Base-by-base conservation (phyloP, 2,113 vertebrate genomes). In the Micromys minutus region DNA sequence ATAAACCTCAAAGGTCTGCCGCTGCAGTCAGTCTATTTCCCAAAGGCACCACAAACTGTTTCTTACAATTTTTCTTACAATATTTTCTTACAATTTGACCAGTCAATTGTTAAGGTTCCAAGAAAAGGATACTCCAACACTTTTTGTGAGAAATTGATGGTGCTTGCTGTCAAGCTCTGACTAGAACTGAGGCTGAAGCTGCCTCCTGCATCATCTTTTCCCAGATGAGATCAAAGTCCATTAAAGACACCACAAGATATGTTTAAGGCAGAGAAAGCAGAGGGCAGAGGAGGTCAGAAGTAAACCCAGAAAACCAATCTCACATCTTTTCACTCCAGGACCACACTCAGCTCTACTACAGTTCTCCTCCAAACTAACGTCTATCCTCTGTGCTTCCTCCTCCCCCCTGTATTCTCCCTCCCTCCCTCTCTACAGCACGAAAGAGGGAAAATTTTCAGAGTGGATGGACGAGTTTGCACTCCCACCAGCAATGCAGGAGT, bases 51-150 rank as follows among this genome's bases (percentile, higher is more conserved):
- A 45, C 57, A 29, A 96, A 79, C 76, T 29, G 80, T 93, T 97
- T 90, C 72, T 93, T 97, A 77, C 90, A 17, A 95, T 96, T 96
- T 96, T 96, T 92, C 79, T 92, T 92, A 92, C 76, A 95, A 57
- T 87, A 94, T 96, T 95, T 97, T 97, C 91, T 75, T 96, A 90
- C 72, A 77, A 95, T 96, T 92, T 97, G 87, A 93, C 87, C 88
- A 95, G 76, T 93, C 91, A 92, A 88, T 97, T 96, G 89, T 96
- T 94, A 93, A 88, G 67, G 69, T 96, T 95, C 67, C 71, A 55
- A 86, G 80, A 96, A 97, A 97, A 95, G 24, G 67, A 83, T 86
- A 92, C 36, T 94, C 31, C 42, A 86, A 2, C 81, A 81, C 3
- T 87, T 96, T 76, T 71, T 72, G 67, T 75, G 85, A 90, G 90